A percentile compares a stretch with the other conserved stretches of the same genome.
These are phyloP conservation scores for Cyanoramphus novaezelandiae DNA, from an alignment of 2,113 vertebrate species.

Conservation along the genomic window DNA sequence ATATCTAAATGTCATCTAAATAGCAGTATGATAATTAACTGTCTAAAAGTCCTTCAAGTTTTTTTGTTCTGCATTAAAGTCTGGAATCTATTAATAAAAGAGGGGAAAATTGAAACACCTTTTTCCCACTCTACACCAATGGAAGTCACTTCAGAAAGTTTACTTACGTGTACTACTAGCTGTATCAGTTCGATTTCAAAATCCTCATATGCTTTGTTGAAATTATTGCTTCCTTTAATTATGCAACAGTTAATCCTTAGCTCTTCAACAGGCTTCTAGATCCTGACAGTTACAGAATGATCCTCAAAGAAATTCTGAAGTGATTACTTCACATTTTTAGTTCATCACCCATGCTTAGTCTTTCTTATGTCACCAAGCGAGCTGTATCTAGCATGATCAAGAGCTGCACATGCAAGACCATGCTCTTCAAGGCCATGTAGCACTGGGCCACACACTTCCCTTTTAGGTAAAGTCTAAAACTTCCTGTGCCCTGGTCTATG, in stretches of 20 bases:
- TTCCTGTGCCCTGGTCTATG: fast-evolving
- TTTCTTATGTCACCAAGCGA: neutral
- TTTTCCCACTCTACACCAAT: neutral
- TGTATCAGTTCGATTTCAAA: neutral
- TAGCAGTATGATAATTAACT: neutral
- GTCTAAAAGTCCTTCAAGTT: neutral
- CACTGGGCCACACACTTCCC: neutral
- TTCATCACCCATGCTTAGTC: neutral
- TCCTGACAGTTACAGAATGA: neutral
- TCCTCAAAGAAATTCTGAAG: neutral
- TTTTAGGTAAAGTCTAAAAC: neutral
- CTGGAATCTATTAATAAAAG: neutral
- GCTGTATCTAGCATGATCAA: neutral
- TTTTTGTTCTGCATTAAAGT: neutral
- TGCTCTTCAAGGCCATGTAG: neutral
- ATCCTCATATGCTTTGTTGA: neutral
- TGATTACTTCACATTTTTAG: neutral
- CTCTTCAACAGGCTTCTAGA: neutral
- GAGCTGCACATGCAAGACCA: neutral
- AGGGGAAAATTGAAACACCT: neutral
- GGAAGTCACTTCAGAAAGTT: neutral
- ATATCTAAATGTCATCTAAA: neutral
- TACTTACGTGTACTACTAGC: neutral
- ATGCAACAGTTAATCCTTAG: neutral
- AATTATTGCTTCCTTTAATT: neutral